A percentile compares a stretch with the other conserved stretches of the same genome.
Evolutionary conservation across 2,888 invertebrate species (phyloP).

Genomic region (Scaptomyza reducta): DNA sequence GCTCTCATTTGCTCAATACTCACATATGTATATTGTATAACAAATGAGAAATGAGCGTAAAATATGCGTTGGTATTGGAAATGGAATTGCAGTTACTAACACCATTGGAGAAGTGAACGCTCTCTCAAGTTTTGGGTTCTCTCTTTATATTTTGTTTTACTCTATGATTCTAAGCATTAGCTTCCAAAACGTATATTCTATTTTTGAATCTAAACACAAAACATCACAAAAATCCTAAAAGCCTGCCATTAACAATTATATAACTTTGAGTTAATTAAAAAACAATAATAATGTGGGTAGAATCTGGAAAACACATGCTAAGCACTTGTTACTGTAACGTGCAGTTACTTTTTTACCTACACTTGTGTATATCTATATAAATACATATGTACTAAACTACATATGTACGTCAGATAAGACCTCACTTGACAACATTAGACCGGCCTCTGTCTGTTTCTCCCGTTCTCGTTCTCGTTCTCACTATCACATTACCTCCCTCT

Average conservation of each 20-base stretch:
- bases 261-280: not conserved
- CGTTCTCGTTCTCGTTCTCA: not conserved
- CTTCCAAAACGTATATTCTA: no score
- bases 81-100: conserved; percentile 21
- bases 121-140: conserved; percentile 40
- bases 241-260: no score
- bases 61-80: conserved; percentile 15
- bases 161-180: no score
- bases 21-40: not conserved
- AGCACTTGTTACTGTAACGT: no score
- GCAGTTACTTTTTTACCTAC: not conserved
- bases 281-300: not conserved
- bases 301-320: not conserved
- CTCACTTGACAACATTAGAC: not conserved
- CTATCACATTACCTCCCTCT: not conserved
- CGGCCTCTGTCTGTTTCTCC: conserved; percentile 4
- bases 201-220: not conserved
- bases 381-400: not conserved
- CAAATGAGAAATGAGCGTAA: not conserved
- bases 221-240: not conserved
- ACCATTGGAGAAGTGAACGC: conserved; percentile 11
- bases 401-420: conserved; percentile 7
- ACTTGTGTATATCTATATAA: not conserved
- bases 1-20: not conserved
- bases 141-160: conserved; percentile 67